Percentiles rank a stretch among this genome's conserved stretches.
Conservation (phyloP, 2,888 invertebrate genomes). For the Pyrochroa serraticornis region DNA sequence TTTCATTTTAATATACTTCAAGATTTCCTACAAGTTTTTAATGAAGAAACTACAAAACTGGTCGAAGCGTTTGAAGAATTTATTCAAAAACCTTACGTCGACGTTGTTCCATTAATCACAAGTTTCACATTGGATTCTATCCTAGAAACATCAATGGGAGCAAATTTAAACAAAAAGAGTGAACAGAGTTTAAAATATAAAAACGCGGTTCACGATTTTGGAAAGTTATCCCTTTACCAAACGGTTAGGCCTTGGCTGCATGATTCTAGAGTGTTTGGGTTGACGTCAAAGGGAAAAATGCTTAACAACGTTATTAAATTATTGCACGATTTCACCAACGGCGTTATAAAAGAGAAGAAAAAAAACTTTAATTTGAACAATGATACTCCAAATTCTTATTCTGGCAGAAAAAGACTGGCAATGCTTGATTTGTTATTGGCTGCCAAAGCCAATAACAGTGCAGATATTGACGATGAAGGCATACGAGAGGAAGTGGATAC, state of each 20-base stretch:
- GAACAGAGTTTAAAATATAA: slow-evolving; percentile 31
- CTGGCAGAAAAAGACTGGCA: slow-evolving; percentile 58
- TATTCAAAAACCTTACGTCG: slow-evolving; percentile 16
- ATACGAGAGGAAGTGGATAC: slow-evolving; percentile 68
- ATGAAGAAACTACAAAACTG: slow-evolving; percentile 33
- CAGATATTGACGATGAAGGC: slow-evolving; percentile 58
- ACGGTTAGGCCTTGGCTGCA: slow-evolving; percentile 28
- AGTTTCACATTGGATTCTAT: slow-evolving; percentile 30
- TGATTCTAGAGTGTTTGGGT: slow-evolving; percentile 7
- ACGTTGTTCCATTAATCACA: slow-evolving; percentile 32
- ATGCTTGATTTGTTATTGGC: slow-evolving; percentile 63
- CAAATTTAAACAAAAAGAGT: slow-evolving; percentile 12
- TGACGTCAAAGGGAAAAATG: slow-evolving; percentile 3
- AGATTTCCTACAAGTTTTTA: slow-evolving; percentile 34
- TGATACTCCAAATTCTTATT: background rate
- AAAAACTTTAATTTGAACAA: background rate
- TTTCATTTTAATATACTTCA: slow-evolving; percentile 39
- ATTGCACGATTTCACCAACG: slow-evolving; percentile 16
- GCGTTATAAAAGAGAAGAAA: slow-evolving; percentile 3
- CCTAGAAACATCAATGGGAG: slow-evolving; percentile 30
- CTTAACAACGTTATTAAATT: background rate
- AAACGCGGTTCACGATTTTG: slow-evolving; percentile 28
- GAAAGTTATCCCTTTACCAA: slow-evolving; percentile 16
- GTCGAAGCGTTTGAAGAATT: slow-evolving; percentile 24
- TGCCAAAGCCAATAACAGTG: slow-evolving; percentile 57